A percentile compares a stretch with the other conserved stretches of the same genome.
Evolutionary conservation across 1,140 invertebrate species (phyloP).

Genomic region (Choristoneura fumiferana): DNA sequence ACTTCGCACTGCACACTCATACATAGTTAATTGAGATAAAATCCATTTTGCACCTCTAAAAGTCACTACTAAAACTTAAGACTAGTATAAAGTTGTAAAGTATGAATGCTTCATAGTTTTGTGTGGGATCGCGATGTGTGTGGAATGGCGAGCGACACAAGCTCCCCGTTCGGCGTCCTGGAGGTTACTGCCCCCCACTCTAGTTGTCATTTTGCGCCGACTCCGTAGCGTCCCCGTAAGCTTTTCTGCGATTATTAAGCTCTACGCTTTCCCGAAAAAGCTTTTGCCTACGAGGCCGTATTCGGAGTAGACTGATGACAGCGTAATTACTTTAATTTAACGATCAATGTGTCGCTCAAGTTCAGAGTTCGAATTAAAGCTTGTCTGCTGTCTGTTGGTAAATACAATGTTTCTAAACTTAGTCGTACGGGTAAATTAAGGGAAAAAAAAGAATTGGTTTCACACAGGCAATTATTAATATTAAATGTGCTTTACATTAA

Average conservation of each 20-base stretch:
- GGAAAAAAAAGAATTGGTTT: no score
- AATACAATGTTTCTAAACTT: no score
- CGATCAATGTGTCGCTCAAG: constrained; percentile 16
- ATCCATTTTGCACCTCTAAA: not conserved
- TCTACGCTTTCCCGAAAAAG: constrained; percentile 43
- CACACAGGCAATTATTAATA: no score
- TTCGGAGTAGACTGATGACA: constrained; percentile 13
- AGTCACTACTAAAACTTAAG: not conserved
- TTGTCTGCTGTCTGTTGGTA: constrained; percentile 12
- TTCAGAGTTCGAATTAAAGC: constrained; percentile 12
- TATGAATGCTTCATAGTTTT: constrained; percentile 45
- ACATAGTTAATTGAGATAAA: constrained; percentile 38
- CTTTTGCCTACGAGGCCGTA: constrained; percentile 21
- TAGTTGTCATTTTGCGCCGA: constrained; percentile 68
- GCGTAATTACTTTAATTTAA: constrained; percentile 18
- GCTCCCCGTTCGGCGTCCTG: constrained; percentile 48
- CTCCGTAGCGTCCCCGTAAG: constrained; percentile 47
- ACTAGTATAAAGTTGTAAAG: constrained; percentile 11
- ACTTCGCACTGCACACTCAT: constrained; percentile 49
- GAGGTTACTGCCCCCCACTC: constrained; percentile 69
- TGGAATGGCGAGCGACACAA: constrained; percentile 45
- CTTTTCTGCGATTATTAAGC: constrained; percentile 37
- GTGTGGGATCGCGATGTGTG: constrained; percentile 62
- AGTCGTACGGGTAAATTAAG: no score
- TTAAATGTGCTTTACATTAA: no score